Evolutionary conservation across 1,140 invertebrate genomes (phyloP).

Genomic region (Drepana arcuata): DNA sequence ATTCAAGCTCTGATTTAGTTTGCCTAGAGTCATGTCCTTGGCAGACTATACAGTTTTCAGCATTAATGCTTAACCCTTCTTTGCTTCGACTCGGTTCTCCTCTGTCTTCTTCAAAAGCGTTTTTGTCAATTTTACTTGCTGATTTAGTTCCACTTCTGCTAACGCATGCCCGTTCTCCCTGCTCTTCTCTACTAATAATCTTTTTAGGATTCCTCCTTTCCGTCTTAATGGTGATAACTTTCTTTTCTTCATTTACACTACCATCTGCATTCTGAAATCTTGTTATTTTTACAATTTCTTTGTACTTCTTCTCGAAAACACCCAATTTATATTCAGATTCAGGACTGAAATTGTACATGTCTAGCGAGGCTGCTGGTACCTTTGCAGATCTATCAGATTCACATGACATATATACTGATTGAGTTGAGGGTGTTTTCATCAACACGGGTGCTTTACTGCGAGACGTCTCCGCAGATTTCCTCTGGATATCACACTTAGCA

Average conservation of each 20-base stretch:
- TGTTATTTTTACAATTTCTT: constrained; percentile 21
- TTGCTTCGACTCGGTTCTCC: too few species aligned
- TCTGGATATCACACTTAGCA: constrained; percentile 1
- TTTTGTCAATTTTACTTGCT: too few species aligned
- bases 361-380: neutral
- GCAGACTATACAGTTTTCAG: too few species aligned
- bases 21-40: neutral
- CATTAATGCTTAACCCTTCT: too few species aligned
- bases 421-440: neutral
- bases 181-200: too few species aligned
- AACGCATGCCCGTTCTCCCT: too few species aligned
- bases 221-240: constrained; percentile 24
- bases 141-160: too few species aligned
- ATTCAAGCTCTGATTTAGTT: constrained; percentile 4
- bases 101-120: too few species aligned
- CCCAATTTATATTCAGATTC: constrained; percentile 5
- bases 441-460: neutral
- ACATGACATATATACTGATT: neutral
- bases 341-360: neutral
- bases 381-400: neutral
- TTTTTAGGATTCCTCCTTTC: constrained; percentile 18
- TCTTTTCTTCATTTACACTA: constrained; percentile 22
- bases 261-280: constrained; percentile 22
- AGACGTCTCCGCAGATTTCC: neutral
- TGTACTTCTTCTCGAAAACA: constrained; percentile 14